phyloP scores from a whole-genome alignment of 1,140 invertebrate species.

The Camponotus vicinus region DNA sequence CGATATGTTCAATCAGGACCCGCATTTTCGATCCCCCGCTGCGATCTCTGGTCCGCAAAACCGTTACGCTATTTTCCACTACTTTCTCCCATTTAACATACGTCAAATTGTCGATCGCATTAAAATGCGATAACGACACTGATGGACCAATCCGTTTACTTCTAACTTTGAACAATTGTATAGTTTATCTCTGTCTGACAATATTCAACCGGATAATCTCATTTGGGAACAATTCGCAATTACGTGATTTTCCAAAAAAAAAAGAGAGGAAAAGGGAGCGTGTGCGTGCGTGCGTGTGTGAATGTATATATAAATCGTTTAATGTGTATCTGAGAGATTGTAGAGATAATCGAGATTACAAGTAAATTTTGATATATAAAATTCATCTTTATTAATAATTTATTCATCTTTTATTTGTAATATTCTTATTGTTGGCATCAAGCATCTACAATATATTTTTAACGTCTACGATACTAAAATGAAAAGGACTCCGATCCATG shows the following conservation, averaged over 20 bases:
- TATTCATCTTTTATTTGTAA: neutral
- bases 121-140: constrained; percentile 9
- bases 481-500: neutral
- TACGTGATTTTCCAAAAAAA: no score
- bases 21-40: constrained; percentile 18
- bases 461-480: neutral
- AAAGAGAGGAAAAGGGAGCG: no score
- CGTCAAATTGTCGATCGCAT: constrained; percentile 12
- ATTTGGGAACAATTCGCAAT: no score
- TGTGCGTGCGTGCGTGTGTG: no score
- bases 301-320: neutral
- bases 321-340: neutral
- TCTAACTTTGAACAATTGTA: constrained; percentile 17
- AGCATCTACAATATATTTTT: neutral
- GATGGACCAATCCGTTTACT: constrained; percentile 47
- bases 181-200: neutral
- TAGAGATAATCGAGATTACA: neutral
- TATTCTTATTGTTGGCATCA: constrained; percentile 3
- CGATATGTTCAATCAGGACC: neutral
- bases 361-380: neutral
- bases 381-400: neutral
- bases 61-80: constrained; percentile 22
- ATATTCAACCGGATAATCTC: no score
- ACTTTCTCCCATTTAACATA: constrained; percentile 23
- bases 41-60: neutral